These are phyloP conservation scores for Eubasilissa splendida DNA, from an alignment of 2,888 invertebrate species.

Conservation along the genomic window DNA sequence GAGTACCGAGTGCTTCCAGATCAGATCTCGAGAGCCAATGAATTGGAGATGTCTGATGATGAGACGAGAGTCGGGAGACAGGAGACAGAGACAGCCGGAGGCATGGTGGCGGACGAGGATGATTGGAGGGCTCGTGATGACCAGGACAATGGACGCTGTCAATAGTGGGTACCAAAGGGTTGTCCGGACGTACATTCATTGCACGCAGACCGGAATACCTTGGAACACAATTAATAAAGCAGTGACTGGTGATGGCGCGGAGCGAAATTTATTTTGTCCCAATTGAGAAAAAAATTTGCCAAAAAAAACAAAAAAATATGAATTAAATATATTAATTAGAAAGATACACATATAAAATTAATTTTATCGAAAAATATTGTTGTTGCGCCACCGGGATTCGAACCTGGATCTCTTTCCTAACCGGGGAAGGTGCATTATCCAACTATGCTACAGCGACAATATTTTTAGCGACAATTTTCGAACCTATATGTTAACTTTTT, in stretches of 20 bases:
- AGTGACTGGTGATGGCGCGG: background rate
- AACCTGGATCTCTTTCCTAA: no score
- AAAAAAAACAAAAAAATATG: no score
- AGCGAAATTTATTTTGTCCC: no score
- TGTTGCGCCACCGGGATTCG: no score
- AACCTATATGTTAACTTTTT: no score
- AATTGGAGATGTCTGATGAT: constrained; percentile 20
- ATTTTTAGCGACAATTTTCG: no score
- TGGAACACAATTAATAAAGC: constrained; percentile 13
- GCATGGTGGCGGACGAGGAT: background rate
- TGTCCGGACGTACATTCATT: constrained; percentile 24
- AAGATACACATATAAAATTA: no score
- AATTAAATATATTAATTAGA: no score
- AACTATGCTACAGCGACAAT: no score
- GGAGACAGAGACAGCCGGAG: constrained; percentile 12
- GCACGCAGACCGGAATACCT: constrained; percentile 8
- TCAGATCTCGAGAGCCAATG: background rate
- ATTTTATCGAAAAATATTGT: no score
- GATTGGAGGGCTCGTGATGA: constrained; percentile 12
- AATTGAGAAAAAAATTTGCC: no score
- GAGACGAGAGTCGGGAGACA: constrained; percentile 6
- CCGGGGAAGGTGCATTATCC: no score
- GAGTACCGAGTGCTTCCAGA: background rate
- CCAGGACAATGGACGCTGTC: constrained; percentile 50
- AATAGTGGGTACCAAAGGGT: constrained; percentile 27